These are phyloP conservation scores for Trachemys scripta DNA, from an alignment of 2,113 vertebrate species.

Conservation along the genomic window DNA sequence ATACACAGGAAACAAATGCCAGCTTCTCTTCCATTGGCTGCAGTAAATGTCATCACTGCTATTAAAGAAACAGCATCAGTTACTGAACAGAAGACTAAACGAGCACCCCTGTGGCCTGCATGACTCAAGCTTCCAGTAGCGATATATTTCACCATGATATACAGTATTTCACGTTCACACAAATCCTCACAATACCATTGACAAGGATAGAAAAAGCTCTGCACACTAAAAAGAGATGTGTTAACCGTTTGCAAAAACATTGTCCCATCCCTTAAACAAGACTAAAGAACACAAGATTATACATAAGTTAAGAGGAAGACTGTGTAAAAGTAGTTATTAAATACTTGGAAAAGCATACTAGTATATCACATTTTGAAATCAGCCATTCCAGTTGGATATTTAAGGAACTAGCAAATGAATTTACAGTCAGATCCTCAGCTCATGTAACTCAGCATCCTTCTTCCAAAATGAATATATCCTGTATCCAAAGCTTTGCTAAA, in stretches of 20 bases:
- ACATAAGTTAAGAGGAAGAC: not conserved
- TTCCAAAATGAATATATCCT: not conserved
- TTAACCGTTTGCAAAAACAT: not conserved
- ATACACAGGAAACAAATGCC: slow-evolving; percentile 72
- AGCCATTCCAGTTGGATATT: not conserved
- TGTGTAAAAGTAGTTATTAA: not conserved
- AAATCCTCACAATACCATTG: not conserved
- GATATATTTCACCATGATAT: not conserved
- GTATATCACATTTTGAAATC: not conserved
- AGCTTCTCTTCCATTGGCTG: slow-evolving; percentile 62
- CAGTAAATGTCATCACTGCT: slow-evolving; percentile 19
- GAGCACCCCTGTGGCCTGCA: not conserved
- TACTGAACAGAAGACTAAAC: slow-evolving; percentile 39
- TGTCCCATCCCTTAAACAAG: not conserved
- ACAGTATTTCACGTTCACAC: not conserved
- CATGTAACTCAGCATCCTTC: not conserved
- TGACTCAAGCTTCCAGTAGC: not conserved
- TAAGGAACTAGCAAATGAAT: not conserved
- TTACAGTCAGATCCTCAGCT: not conserved
- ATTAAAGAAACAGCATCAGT: slow-evolving; percentile 33
- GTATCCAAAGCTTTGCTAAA: not conserved
- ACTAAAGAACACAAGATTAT: not conserved
- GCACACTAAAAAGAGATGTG: not conserved
- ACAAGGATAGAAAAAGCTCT: not conserved
- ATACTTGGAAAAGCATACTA: not conserved